A percentile compares a stretch with the other conserved stretches of the same genome.
Evolutionary conservation across 2,113 vertebrate species (phyloP).

Genomic region (Pygathrix nemaeus): DNA sequence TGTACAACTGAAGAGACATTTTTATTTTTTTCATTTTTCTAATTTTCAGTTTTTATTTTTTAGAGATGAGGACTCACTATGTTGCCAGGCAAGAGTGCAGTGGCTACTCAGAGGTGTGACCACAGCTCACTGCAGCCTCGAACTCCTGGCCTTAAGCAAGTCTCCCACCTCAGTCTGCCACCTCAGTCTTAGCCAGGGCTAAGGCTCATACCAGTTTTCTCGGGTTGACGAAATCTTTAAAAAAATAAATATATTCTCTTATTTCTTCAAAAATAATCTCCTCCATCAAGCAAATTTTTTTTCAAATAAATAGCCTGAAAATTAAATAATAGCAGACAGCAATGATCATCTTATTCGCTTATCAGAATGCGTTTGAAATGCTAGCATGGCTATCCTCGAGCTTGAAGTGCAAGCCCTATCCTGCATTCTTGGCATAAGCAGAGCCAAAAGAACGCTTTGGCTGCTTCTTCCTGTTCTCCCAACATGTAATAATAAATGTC

Average conservation of each 20-base stretch:
- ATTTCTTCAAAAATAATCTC: neutral
- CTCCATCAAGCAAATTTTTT: neutral
- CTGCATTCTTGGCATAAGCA: neutral
- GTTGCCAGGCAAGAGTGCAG: neutral
- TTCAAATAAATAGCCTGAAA: neutral
- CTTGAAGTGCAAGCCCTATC: neutral
- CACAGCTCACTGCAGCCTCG: neutral
- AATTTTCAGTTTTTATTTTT: no score
- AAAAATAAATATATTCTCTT: neutral
- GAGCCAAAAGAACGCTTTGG: neutral
- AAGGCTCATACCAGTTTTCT: neutral
- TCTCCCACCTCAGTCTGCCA: neutral
- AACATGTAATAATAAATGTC: neutral
- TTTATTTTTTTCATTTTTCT: neutral
- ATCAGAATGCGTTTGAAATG: neutral
- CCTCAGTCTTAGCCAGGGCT: neutral
- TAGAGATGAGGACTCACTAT: neutral
- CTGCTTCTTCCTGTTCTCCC: constrained; percentile 59
- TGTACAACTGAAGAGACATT: neutral
- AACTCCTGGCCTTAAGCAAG: neutral
- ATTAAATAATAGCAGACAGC: neutral
- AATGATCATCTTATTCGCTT: neutral
- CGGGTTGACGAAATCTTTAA: neutral
- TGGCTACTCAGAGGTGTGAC: neutral
- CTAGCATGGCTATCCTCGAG: neutral